Evolutionary conservation across 2,888 invertebrate genomes (phyloP).

Genomic region (Pyrgus malvae): DNA sequence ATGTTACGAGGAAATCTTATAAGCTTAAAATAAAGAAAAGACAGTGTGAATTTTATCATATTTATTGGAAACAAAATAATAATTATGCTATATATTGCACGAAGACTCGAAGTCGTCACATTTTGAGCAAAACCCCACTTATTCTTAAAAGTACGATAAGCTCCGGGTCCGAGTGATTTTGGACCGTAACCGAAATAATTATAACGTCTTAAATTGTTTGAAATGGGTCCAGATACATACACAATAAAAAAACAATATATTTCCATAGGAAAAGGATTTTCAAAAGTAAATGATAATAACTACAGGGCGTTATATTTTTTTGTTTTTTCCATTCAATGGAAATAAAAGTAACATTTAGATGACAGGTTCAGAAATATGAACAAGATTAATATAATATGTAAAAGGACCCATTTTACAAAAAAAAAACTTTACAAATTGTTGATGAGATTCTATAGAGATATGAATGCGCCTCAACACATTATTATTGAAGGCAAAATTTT

Average conservation of each 20-base stretch:
- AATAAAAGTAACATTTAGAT: too few species aligned
- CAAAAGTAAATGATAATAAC: too few species aligned
- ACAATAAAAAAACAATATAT: neutral
- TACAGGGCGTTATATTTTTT: too few species aligned
- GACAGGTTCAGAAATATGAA: too few species aligned
- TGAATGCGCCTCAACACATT: constrained; percentile 1
- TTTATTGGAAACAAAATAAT: constrained; percentile 82
- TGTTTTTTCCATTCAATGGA: too few species aligned
- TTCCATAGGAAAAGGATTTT: too few species aligned
- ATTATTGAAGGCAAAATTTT: neutral
- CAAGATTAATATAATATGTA: too few species aligned
- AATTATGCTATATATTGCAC: constrained; percentile 81
- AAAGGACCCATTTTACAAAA: constrained; percentile 1
- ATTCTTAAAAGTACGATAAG: constrained; percentile 49
- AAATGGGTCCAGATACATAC: constrained; percentile 2
- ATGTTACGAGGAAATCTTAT: too few species aligned
- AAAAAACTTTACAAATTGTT: neutral
- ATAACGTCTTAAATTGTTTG: constrained; percentile 9
- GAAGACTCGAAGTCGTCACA: constrained; percentile 65
- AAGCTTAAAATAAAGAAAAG: constrained; percentile 40
- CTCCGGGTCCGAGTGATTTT: constrained; percentile 32
- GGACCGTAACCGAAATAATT: constrained; percentile 5
- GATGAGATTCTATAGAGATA: constrained; percentile 17
- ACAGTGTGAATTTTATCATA: constrained; percentile 48
- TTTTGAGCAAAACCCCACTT: constrained; percentile 76